Base-by-base conservation (phyloP, 1,140 invertebrate species). In the Hirudo medicinalis region DNA sequence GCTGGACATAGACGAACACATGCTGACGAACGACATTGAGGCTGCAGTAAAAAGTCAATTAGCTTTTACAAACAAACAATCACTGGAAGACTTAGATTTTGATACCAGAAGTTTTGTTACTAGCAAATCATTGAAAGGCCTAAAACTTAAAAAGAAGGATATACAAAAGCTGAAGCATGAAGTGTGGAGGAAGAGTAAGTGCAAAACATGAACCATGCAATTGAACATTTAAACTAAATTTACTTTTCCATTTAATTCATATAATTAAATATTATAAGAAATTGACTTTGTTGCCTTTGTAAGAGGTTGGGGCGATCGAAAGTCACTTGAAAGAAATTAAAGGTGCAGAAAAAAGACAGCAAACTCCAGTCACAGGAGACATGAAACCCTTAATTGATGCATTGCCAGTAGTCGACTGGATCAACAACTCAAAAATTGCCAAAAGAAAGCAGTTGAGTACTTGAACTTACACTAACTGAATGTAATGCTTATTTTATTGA, bases 51-150 rank as follows among this genome's bases (percentile, higher is more conserved):
- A 63, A 63, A 22, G 29, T n/a, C 57, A 63, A 15, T 63, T 63
- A 32, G 22, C 2, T 13, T 0, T 6, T n/a, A 63, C 22, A 63
- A 32, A n/a, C 17, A 11, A 11, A 32, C 11, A 63, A 63, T 32
- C 57, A 11, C 11, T 11, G 8, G 8, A 63, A 25, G 57, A 63
- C 11, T 22, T 25, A 63, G 29, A 63, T 13, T 63, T 63, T 63
- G 57, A 63, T 32, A 63, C 29, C 22, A 63, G 57, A 63, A 63
- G 57, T n/a, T 22, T 32, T 32, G 57, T 63, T 63, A 63, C 57
- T 0, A 63, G 57, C 20, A 63, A 63, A 63, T 63, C 57, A 25
- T 32, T 63, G 57, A 63, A 63, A 63, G 57, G 57, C 9, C 57
- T 63, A 25, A 32, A 32, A n/a, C 29, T 63, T 13, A 63, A 63